Conservation (phyloP, 64 coral and sea anemone genomes). For the Catalaphyllia jardinei region DNA sequence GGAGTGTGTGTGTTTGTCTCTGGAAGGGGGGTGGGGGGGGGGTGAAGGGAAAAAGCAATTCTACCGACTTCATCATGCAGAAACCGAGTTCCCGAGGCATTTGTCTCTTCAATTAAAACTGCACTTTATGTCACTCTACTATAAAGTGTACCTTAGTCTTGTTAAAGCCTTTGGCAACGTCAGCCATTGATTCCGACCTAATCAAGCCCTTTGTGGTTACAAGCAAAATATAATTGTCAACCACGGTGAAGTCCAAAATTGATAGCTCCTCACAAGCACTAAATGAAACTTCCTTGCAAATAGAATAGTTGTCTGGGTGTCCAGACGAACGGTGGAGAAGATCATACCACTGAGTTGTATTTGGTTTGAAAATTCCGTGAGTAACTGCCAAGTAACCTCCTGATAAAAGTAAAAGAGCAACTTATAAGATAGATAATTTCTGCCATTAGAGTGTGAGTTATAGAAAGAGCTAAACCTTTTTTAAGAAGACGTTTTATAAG, state of each 20-base stretch:
- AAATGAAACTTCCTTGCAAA: slow-evolving; percentile 51
- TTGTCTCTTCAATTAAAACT: no score
- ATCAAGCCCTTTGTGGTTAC: slow-evolving; percentile 53
- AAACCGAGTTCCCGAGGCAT: no score
- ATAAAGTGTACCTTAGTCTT: slow-evolving; percentile 41
- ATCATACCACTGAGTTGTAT: slow-evolving; percentile 52
- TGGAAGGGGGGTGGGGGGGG: no score
- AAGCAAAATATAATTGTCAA: slow-evolving; percentile 39
- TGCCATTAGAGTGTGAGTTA: not conserved
- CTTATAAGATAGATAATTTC: no score
- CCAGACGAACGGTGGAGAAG: slow-evolving; percentile 53
- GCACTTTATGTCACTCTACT: no score
- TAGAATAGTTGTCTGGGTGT: slow-evolving; percentile 38
- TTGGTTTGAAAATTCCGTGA: slow-evolving; percentile 36
- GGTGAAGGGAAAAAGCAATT: no score
- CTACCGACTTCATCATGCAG: no score
- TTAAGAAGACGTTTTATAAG: no score
- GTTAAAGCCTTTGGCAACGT: slow-evolving; percentile 17
- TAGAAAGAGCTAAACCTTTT: no score
- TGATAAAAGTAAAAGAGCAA: not conserved
- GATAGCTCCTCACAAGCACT: slow-evolving; percentile 19
- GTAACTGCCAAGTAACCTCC: slow-evolving; percentile 62
- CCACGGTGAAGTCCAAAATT: slow-evolving; percentile 49
- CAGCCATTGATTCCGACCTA: slow-evolving; percentile 16
- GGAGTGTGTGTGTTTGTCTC: no score